Percentiles rank a stretch among this genome's conserved stretches.
Evolutionary conservation across 2,113 vertebrate species (phyloP).

Genomic region (Anoura caudifer): DNA sequence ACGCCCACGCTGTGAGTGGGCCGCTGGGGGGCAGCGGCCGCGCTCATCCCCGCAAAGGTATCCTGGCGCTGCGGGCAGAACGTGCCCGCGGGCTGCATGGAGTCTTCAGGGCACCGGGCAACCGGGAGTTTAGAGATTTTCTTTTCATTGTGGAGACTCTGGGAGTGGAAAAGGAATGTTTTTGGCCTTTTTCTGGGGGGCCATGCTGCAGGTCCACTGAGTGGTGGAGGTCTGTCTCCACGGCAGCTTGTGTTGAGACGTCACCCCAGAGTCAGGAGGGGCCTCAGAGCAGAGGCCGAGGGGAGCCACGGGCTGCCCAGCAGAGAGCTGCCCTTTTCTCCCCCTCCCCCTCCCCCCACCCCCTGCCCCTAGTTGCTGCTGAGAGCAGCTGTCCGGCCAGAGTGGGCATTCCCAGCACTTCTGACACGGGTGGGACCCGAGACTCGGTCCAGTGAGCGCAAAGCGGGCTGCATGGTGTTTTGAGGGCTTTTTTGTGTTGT

Average conservation of each 20-base stretch:
- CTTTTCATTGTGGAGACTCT: background rate
- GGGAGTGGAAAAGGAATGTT: background rate
- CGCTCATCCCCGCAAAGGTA: rapidly evolving
- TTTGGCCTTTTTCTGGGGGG: background rate
- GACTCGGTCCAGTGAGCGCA: background rate
- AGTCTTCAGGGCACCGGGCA: background rate
- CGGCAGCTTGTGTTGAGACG: background rate
- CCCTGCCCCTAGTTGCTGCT: background rate
- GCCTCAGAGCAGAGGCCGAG: background rate
- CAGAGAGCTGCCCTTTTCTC: background rate
- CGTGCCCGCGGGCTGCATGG: background rate
- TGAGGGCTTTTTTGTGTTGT: no score
- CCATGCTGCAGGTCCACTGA: background rate
- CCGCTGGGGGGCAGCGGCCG: no score
- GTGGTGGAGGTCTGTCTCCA: background rate
- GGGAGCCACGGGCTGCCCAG: background rate
- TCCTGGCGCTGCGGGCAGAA: background rate
- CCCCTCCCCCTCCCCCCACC: no score
- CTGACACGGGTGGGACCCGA: background rate
- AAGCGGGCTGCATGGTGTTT: background rate
- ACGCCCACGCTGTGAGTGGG: no score
- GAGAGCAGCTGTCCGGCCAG: background rate
- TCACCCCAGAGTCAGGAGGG: background rate
- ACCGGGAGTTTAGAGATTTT: background rate
- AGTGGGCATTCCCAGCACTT: background rate